Conservation (phyloP, 2,888 invertebrate species). For the Prosopocoilus inquinatus region DNA sequence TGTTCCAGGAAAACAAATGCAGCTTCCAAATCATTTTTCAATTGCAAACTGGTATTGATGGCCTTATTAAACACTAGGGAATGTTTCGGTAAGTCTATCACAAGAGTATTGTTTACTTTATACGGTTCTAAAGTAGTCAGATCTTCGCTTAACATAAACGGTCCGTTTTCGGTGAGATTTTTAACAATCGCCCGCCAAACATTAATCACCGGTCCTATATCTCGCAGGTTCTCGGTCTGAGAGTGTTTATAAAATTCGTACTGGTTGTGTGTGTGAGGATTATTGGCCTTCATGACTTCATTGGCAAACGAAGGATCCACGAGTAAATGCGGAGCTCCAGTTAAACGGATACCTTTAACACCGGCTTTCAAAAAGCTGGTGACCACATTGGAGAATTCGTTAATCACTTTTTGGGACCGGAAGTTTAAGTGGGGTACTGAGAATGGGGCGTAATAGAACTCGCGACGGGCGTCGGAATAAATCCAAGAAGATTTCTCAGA, state of each 20-base stretch:
- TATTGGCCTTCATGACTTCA: conserved; percentile 49
- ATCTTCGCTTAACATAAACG: conserved; percentile 45
- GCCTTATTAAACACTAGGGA: conserved; percentile 38
- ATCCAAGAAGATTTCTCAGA: conserved; percentile 66
- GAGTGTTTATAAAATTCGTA: conserved; percentile 66
- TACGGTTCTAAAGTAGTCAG: conserved; percentile 42
- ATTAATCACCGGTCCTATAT: conserved; percentile 58
- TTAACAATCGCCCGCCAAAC: conserved; percentile 64
- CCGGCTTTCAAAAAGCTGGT: conserved; percentile 72
- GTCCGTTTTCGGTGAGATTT: conserved; percentile 52
- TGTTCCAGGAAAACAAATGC: conserved; percentile 37
- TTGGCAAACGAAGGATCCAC: conserved; percentile 57
- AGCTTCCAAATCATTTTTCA: conserved; percentile 35
- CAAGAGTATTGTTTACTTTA: conserved; percentile 40
- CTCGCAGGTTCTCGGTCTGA: conserved; percentile 63
- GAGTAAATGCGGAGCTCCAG: conserved; percentile 64
- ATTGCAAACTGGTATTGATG: conserved; percentile 24
- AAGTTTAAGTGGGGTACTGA: conserved; percentile 81
- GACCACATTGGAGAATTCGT: conserved; percentile 66
- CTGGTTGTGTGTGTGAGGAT: conserved; percentile 48
- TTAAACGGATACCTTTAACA: conserved; percentile 77
- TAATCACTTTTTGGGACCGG: conserved; percentile 64
- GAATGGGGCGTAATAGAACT: conserved; percentile 80
- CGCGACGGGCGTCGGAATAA: conserved; percentile 60
- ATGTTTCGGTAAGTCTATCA: conserved; percentile 47